Evolutionary conservation across 2,797 vertebrate species (phyloP).

Genomic region (Aplochiton taeniatus): DNA sequence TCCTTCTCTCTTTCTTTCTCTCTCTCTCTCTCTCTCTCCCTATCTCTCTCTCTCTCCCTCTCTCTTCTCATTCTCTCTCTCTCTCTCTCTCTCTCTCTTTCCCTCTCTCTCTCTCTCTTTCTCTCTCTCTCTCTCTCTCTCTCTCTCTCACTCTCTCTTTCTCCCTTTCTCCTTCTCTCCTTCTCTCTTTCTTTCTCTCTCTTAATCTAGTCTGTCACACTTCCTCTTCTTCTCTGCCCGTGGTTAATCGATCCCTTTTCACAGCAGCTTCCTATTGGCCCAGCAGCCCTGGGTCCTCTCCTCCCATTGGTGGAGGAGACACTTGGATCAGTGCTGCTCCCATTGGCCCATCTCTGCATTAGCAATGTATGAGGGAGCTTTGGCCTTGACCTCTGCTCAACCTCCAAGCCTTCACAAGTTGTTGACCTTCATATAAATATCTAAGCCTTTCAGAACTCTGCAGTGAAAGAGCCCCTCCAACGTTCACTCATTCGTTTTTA

Average conservation of each 20-base stretch:
- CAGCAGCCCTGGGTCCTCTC: conserved; percentile 50
- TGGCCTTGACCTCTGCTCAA: conserved; percentile 41
- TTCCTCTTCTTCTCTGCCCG: conserved; percentile 53
- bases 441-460: conserved; percentile 27
- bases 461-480: not conserved
- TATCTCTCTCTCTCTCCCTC: conserved; percentile 5
- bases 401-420: conserved; percentile 48
- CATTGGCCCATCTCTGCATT: conserved; percentile 54
- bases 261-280: conserved; percentile 64
- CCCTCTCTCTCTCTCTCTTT: too few species aligned
- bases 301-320: conserved; percentile 49
- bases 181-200: conserved; percentile 43
- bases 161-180: too few species aligned
- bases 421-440: conserved; percentile 2
- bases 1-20: too few species aligned
- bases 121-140: too few species aligned
- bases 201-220: conserved; percentile 74
- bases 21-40: too few species aligned
- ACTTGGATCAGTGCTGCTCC: conserved; percentile 66
- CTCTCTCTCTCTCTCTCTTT: too few species aligned
- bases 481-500: too few species aligned
- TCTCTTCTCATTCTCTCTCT: conserved; percentile 13
- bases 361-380: conserved; percentile 61
- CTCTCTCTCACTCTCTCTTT: too few species aligned
- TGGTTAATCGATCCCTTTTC: conserved; percentile 75